Conservation (phyloP, 2,113 vertebrate genomes). For the Rana temporaria region DNA sequence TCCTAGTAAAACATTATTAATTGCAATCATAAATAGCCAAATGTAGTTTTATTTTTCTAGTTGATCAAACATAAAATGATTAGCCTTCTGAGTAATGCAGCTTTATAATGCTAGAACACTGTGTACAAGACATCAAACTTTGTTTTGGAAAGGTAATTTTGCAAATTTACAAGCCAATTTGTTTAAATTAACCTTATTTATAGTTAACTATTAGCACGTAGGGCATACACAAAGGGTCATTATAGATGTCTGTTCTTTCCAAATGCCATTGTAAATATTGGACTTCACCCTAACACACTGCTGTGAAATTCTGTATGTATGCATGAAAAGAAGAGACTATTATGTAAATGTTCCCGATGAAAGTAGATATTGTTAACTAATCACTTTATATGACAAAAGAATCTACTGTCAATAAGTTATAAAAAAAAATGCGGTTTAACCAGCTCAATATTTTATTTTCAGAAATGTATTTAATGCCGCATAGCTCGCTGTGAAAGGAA, state of each 20-base stretch:
- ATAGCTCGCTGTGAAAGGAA: no score
- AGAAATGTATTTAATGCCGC: no score
- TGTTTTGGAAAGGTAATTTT: neutral
- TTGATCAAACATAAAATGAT: constrained; percentile 1
- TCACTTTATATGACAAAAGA: no score
- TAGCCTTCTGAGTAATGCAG: neutral
- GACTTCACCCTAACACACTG: neutral
- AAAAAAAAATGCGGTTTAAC: no score
- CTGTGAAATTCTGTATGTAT: neutral
- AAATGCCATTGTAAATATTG: constrained; percentile 17
- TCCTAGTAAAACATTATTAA: neutral
- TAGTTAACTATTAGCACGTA: neutral
- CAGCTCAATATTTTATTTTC: no score
- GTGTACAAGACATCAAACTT: neutral
- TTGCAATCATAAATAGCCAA: neutral
- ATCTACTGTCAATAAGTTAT: no score
- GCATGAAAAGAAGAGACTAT: neutral
- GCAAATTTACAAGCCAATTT: neutral
- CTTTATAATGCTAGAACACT: neutral
- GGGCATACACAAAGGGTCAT: neutral
- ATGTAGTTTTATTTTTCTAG: neutral
- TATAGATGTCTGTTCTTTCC: neutral
- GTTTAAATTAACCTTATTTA: constrained; percentile 14
- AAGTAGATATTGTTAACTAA: no score
- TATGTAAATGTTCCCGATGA: neutral